Percentiles rank a stretch among this genome's conserved stretches.
Evolutionary conservation across 2,797 vertebrate species (phyloP).

Genomic region (Somateria mollissima): DNA sequence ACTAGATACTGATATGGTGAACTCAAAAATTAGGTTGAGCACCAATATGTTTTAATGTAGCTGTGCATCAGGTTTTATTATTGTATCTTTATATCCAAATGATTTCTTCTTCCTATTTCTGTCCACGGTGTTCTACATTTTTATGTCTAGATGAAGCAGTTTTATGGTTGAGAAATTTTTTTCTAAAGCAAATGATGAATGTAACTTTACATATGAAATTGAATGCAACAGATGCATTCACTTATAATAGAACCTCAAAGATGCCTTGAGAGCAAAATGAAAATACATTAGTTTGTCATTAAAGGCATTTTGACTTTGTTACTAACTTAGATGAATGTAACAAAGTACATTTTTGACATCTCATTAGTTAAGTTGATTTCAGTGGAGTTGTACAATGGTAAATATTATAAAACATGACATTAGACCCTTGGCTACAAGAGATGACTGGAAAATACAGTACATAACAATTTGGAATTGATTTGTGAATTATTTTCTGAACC

Average conservation of each 20-base stretch:
- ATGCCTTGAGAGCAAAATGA: slow-evolving; percentile 27
- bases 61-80: neutral
- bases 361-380: slow-evolving; percentile 66
- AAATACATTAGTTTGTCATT: slow-evolving; percentile 45
- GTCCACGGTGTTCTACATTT: neutral
- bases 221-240: slow-evolving; percentile 46
- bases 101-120: slow-evolving; percentile 26
- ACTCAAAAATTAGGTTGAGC: neutral
- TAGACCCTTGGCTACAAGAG: neutral
- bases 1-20: neutral
- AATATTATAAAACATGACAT: neutral
- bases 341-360: slow-evolving; percentile 63
- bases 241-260: slow-evolving; percentile 27
- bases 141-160: neutral
- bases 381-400: neutral
- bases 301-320: slow-evolving; percentile 65
- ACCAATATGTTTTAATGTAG: neutral
- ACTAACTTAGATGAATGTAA: slow-evolving; percentile 78
- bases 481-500: neutral
- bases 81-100: slow-evolving; percentile 6
- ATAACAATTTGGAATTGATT: neutral
- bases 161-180: slow-evolving; percentile 30
- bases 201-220: slow-evolving; percentile 37
- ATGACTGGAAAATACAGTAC: neutral
- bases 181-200: slow-evolving; percentile 36